These are phyloP conservation scores for Delia radicum DNA, from an alignment of 1,140 invertebrate genomes.

Conservation along the genomic window DNA sequence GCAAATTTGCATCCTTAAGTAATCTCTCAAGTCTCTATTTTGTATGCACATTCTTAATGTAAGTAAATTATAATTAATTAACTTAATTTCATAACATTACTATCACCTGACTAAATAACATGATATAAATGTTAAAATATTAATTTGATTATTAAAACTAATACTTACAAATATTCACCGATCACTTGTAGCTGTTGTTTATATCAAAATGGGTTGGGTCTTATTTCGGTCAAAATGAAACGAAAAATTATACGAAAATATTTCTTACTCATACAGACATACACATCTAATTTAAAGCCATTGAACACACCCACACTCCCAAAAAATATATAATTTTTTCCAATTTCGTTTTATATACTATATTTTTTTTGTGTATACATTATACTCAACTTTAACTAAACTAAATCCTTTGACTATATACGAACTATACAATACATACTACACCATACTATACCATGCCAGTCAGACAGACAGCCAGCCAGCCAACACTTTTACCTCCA, in stretches of 20 bases:
- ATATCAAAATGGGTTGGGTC: constrained; percentile 15
- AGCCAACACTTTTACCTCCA: not conserved
- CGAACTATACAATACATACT: not conserved
- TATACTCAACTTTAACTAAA: not conserved
- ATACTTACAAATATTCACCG: not conserved
- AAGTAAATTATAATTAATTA: too few relatives aligned
- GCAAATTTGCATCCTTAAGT: too few relatives aligned
- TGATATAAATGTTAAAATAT: too few relatives aligned
- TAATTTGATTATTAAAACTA: too few relatives aligned
- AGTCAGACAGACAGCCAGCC: not conserved
- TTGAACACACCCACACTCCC: constrained; percentile 12
- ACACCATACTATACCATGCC: not conserved
- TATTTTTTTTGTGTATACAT: not conserved
- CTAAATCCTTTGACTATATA: not conserved
- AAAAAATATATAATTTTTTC: constrained; percentile 15
- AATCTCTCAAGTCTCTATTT: too few relatives aligned
- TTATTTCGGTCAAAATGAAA: constrained; percentile 13
- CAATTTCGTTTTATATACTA: constrained; percentile 4
- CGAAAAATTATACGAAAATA: constrained; percentile 1
- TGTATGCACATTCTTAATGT: too few relatives aligned
- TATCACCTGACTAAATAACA: too few relatives aligned
- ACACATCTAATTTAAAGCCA: constrained; percentile 5
- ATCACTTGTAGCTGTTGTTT: not conserved
- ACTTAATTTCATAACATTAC: too few relatives aligned
- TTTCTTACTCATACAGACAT: not conserved